Evolutionary conservation across 2,888 invertebrate species (phyloP), one percentile per base, ranked within the genome.

Genomic region (Amphipoea oculea): DNA sequence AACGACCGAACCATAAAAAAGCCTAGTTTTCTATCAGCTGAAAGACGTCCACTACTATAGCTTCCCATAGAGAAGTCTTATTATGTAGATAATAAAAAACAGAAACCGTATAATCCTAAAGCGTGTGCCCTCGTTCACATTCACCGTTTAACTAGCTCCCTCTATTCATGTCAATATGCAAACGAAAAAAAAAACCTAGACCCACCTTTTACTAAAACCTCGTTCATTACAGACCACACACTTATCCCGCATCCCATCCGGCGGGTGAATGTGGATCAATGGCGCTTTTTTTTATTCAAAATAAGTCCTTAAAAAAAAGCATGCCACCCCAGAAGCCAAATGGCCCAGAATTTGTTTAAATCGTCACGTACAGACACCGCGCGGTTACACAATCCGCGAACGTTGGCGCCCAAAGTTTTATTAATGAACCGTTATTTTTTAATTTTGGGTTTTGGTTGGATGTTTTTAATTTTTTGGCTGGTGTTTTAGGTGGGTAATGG

Each of bases 261-360:
- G 91, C 94, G 93, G 94, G 91, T 93, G 94, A 93, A 88, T 90
- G 88, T 89, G 88, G 91, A 87, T 95, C 93, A 95, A 96, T 95
- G 91, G 94, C 89, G 87, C 79, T 94, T 95, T 94, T 94, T 95
- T 96, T 95, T 94, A 96, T 96, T 96, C 92, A 96, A 96, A 96
- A 94, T 95, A 95, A 94, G 94, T 94, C 91, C 93, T 94, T 91
- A 94, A 95, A 96, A 96, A 40, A 96, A 94, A 92, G 88, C 90
- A 91, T 91, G 91, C 95, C 94, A 96, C 96, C 96, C 97, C 94
- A 95, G 96, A 95, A 96, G 96, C 96, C 96, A 97, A 97, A 97
- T 97, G 97, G 97, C 94, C 95, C 96, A 95, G 97, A 97, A 97
- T 97, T 97, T 97, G 97, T 97, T 97, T 97, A 97, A 97, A 97